Percentiles rank a stretch among this genome's conserved stretches.
Conservation (phyloP, 1,140 invertebrate genomes). For the Cotesia typhae region DNA sequence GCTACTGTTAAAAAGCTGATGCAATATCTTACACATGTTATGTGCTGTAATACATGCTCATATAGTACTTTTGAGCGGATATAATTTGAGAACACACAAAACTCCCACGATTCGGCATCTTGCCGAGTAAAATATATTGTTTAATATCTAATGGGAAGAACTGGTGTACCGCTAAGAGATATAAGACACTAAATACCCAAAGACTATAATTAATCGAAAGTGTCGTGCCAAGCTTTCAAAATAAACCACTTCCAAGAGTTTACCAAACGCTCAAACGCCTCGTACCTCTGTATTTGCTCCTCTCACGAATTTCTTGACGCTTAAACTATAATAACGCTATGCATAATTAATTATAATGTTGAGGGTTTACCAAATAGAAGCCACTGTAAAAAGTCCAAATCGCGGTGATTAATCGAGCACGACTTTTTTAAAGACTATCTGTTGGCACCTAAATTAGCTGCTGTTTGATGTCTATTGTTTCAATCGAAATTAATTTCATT, state of each 20-base stretch:
- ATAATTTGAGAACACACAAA: not conserved
- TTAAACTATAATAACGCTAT: not conserved
- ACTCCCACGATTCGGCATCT: constrained; percentile 35
- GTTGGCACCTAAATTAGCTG: not conserved
- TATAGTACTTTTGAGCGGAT: too few relatives aligned
- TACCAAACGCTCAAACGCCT: not conserved
- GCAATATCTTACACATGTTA: too few relatives aligned
- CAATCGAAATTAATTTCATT: not conserved
- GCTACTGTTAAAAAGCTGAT: too few relatives aligned
- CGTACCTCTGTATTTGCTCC: not conserved
- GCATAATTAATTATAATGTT: constrained; percentile 19
- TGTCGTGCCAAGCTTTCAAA: constrained; percentile 46
- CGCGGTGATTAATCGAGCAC: not conserved
- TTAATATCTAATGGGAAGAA: constrained; percentile 33
- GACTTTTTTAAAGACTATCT: not conserved
- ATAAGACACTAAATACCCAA: constrained; percentile 28
- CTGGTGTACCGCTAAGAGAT: constrained; percentile 6
- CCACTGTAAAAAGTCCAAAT: constrained; percentile 2
- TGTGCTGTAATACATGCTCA: not conserved
- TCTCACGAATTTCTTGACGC: constrained; percentile 1
- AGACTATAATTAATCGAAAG: constrained; percentile 43
- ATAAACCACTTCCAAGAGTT: constrained; percentile 32
- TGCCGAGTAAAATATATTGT: constrained; percentile 46
- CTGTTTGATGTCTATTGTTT: not conserved
- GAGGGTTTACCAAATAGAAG: not conserved